Evolutionary conservation across 2,888 invertebrate genomes (phyloP), one percentile per base, ranked within the genome.

Genomic region (Tryphoninae sp.): DNA sequence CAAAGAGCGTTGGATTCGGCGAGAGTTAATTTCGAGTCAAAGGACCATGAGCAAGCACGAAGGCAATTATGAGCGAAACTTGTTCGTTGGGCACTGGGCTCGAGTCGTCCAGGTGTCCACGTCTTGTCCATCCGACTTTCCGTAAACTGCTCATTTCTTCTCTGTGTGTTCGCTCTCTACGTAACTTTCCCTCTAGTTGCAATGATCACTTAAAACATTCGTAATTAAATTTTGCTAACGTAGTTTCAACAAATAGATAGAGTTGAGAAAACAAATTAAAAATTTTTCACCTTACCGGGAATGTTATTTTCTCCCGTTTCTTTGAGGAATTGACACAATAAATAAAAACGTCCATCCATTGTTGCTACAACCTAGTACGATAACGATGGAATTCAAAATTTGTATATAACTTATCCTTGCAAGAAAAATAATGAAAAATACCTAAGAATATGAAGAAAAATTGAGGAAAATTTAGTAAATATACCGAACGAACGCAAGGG

Each of bases 1-100:
- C 40, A 55, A 58, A 53, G 53, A 51, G 49, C 64, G 72, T 64
- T 51, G 72, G 67, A 73, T 72, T 76, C 72, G 68, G 58, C 13
- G 19, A 65, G 55, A 77, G 80, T 73, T 73, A 73, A 73, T 81
- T 73, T 67, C 76, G 13, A 81, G 68, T 73, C 72, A 64, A 77
- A 77, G 77, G 77, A 62, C 64, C 64, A 49, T 13, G 19, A 73
- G 62, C 59, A 68, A 73, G 68, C 68, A 73, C 68, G 40, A 51
- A 58, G 65, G 77, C 81, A 73, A 81, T 81, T 77, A 81, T 64
- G 72, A 22, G 51, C 58, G 62, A 67, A 77, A 55, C 68, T 73
- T 58, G 53, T 64, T 64, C 19, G 64, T 13, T 45, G n/a, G 49
- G 33, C 51, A n/a, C 51, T 13, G 4, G n/a, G 3, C n/a, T n/a